A percentile compares a stretch with the other conserved stretches of the same genome.
phyloP scores from a whole-genome alignment of 2,888 invertebrate genomes.

The Caenorhabditis auriculariae region DNA sequence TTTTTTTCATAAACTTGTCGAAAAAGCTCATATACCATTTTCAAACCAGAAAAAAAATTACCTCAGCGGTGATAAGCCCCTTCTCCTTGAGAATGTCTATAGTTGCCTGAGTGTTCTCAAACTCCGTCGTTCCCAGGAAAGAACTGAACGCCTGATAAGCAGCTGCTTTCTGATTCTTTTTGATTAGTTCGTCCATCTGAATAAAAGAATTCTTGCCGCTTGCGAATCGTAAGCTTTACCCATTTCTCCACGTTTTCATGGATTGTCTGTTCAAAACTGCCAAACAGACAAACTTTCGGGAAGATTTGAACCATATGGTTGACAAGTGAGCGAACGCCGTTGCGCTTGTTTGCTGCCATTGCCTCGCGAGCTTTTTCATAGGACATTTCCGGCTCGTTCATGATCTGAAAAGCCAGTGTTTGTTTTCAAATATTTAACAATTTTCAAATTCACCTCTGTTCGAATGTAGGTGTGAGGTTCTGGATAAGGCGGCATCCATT shows the following conservation, averaged over 20 bases:
- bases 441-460: conserved; percentile 77
- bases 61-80: conserved; percentile 12
- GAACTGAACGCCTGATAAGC: conserved; percentile 20
- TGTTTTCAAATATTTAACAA: background rate
- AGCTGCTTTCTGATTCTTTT: conserved; percentile 15
- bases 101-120: conserved; percentile 8
- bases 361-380: conserved; percentile 51
- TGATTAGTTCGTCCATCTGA: conserved; percentile 19
- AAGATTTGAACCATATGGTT: conserved; percentile 40
- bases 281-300: conserved; percentile 39
- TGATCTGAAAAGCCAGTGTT: conserved; percentile 47
- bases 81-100: conserved; percentile 9
- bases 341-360: conserved; percentile 33
- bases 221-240: too few species aligned
- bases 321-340: conserved; percentile 32
- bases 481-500: conserved; percentile 85
- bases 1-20: too few species aligned
- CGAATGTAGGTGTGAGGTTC: conserved; percentile 96
- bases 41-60: background rate
- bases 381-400: conserved; percentile 47
- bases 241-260: conserved; percentile 17
- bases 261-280: conserved; percentile 20
- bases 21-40: too few species aligned
- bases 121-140: conserved; percentile 13
- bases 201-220: too few species aligned